Evolutionary conservation across 2,888 invertebrate species (phyloP).

Genomic region (Torymus auratus): DNA sequence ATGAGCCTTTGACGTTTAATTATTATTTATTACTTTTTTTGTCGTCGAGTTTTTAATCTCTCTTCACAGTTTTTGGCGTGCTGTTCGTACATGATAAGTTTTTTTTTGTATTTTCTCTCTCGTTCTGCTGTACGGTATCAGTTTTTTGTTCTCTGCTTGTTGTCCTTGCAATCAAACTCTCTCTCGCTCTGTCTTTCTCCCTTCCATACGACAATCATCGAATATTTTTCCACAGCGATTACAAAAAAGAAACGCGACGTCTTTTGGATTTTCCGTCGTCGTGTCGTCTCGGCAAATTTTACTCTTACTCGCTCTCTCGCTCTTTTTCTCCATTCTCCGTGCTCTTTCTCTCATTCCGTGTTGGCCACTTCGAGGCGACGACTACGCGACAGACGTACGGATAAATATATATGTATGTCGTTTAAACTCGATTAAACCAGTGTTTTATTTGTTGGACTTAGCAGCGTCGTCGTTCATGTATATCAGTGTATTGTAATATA

Average conservation of each 20-base stretch:
- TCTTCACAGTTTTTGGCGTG: conserved; percentile 34
- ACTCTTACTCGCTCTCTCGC: neutral
- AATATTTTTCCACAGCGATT: conserved; percentile 13
- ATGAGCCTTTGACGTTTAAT: conserved; percentile 58
- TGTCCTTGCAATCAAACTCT: conserved; percentile 26
- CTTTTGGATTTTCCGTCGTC: conserved; percentile 12
- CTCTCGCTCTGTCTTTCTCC: neutral
- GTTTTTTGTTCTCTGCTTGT: conserved; percentile 1
- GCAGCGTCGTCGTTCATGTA: neutral
- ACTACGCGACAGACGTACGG: conserved; percentile 38
- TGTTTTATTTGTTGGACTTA: conserved; percentile 36
- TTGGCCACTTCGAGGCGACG: conserved; percentile 28
- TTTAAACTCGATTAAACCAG: conserved; percentile 29
- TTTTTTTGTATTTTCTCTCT: too few relatives aligned
- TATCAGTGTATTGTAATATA: conserved; percentile 2
- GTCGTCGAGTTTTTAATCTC: conserved; percentile 22
- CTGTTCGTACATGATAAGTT: conserved; percentile 15
- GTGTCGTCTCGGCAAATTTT: conserved; percentile 16
- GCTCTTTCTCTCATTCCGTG: conserved; percentile 1
- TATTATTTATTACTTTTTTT: conserved; percentile 54
- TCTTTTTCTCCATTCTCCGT: neutral
- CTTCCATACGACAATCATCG: neutral
- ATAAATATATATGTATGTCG: conserved; percentile 22
- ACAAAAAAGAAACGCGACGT: conserved; percentile 40
- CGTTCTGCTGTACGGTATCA: too few relatives aligned